Conservation (phyloP, 2,113 vertebrate species). For the Sylvilagus bachmani region DNA sequence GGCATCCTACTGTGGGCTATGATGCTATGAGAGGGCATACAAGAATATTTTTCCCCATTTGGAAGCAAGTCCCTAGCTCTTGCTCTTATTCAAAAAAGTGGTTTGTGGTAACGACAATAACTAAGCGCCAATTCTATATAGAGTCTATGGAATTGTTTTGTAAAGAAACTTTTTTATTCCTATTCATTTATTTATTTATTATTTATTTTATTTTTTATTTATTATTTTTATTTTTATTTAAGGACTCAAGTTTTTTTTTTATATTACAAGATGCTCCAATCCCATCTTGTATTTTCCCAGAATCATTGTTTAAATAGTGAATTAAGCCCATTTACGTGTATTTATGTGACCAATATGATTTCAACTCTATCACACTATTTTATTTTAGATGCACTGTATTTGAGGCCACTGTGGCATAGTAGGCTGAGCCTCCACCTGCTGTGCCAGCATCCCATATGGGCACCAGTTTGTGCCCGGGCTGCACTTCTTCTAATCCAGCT, state of each 20-base stretch:
- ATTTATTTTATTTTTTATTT: too few species aligned
- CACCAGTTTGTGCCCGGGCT: too few species aligned
- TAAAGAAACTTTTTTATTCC: neutral
- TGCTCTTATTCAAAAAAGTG: neutral
- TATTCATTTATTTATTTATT: too few species aligned
- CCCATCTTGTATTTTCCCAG: neutral
- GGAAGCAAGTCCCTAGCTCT: neutral
- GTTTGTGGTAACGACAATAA: neutral
- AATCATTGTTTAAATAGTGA: neutral
- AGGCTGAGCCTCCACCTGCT: too few species aligned
- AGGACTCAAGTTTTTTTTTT: constrained; percentile 26
- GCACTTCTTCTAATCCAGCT: too few species aligned
- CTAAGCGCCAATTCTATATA: neutral
- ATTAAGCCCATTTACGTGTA: neutral
- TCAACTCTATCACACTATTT: neutral
- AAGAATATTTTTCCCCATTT: neutral
- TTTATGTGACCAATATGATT: neutral
- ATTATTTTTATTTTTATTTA: too few species aligned
- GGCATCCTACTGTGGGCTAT: neutral
- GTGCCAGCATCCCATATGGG: too few species aligned
- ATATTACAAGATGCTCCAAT: neutral
- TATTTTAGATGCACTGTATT: neutral
- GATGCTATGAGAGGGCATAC: neutral
- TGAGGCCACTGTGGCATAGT: too few species aligned
- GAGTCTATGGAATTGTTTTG: neutral